Evolutionary conservation across 2,888 invertebrate species (phyloP), one percentile per base, ranked within the genome.

Genomic region (Drosophila leonis): DNA sequence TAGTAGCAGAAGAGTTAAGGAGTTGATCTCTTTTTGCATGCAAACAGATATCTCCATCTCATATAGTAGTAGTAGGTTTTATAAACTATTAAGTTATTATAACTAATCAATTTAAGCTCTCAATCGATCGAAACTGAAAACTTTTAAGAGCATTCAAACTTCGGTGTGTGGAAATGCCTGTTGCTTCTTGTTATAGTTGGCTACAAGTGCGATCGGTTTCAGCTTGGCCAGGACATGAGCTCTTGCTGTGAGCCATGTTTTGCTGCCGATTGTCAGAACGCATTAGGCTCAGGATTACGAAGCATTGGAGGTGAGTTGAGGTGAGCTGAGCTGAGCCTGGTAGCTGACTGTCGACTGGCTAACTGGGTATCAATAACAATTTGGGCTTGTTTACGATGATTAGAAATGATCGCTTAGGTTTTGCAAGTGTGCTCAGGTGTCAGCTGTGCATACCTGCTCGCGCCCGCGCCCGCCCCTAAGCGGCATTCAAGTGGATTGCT

Each of bases 251-350:
- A 83, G 78, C 67, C 82, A 64, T 76, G 79, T 75, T 75, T 78
- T 90, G 91, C 89, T 90, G 85, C 89, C 85, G 89, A 87, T 78
- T 90, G 89, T 87, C 89, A 82, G 64, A 72, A 68, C 68, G 73
- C 59, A 88, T 88, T 88, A 90, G 77, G 61, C 69, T 83, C 79
- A 71, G 60, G 29, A 46, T 39, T 42, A 24, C 39, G 55, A 48
- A 56, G 59, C 59, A 44, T 63, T 24, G 13, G 9, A 29, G 24
- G 2, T 24, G 15, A 29, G 24, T 4, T 24, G 15, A 29, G n/a
- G n/a, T 29, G 31, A 31, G 9, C 31, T 46, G 63, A 48, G 15
- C 44, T 27, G 65, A 44, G 55, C 27, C 61, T 65, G 60, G 52
- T 72, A 60, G 60, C 72, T 52, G 55, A 15, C 48, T 48, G 41